Evolutionary conservation across 1,140 invertebrate genomes (phyloP), one percentile per base, ranked within the genome.

Genomic region (Diploscapter pachys): DNA sequence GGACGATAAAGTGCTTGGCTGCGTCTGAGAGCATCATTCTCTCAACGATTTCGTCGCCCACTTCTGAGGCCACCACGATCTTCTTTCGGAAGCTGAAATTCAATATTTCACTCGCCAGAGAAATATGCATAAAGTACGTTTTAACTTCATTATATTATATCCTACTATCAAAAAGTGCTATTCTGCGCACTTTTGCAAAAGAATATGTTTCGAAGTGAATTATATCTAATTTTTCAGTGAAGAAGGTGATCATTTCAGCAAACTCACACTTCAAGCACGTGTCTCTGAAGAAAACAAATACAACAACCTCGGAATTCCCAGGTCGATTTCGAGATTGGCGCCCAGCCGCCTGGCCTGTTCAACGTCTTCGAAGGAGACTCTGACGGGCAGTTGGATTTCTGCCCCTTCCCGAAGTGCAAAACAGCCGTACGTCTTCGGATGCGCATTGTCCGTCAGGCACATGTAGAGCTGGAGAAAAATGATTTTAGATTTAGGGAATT

Each of bases 341-440:
- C 76, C 76, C 6, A 78, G 50, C n/a, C 72, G 49, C 53, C 76
- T n/a, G 3, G 76, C 76, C 31, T 59, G 64, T 78, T 78, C 76
- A 0, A 76, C 76, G 50, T 78, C 76, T 55, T 71, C 65, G 3
- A 78, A 53, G 3, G 76, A 65, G 65, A 78, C 69, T 69, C 76
- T 13, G 11, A 78, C 49, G 13, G 76, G 76, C 31, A 78, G 71
- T 53, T 78, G 76, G 9, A 78, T 54, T 55, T 78, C 76, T 4
- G 72, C 72, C 50, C 76, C 76, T 49, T 50, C 49, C n/a, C 31
- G 69, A 55, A 78, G 51, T 48, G 75, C 69, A 51, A 78, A 67
- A 6, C 65, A 66, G 13, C 76, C 76, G 51, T 78, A 78, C 4
- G 65, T 53, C 66, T 78, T 75, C 55, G 76, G 76, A 53, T 78